Evolutionary conservation across 1,140 invertebrate genomes (phyloP).

Genomic region (Bombus huntii): DNA sequence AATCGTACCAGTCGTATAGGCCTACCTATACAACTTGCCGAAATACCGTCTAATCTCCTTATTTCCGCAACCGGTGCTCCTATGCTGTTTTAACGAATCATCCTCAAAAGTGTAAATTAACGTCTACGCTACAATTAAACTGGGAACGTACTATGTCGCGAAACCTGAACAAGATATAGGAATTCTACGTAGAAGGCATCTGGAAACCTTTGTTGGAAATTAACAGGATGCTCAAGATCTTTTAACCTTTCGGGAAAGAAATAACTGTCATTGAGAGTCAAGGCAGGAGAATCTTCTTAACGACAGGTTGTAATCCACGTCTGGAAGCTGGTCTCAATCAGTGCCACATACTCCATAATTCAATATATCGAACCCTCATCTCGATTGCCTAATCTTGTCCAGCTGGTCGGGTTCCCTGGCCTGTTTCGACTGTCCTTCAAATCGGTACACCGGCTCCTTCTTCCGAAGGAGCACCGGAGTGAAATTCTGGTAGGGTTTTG

Average conservation of each 20-base stretch:
- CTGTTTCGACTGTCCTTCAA: background rate
- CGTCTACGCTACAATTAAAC: background rate
- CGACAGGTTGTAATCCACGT: conserved; percentile 71
- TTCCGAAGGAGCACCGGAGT: conserved; percentile 28
- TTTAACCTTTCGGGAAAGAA: background rate
- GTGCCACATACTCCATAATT: conserved; percentile 73
- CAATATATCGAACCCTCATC: conserved; percentile 75
- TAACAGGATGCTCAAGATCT: conserved; percentile 26
- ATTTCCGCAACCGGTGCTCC: background rate
- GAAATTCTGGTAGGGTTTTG: conserved; percentile 65
- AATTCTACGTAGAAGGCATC: background rate
- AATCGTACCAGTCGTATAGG: background rate
- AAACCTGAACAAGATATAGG: background rate
- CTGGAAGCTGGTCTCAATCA: conserved; percentile 73
- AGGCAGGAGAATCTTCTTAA: conserved; percentile 61
- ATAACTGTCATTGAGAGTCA: conserved; percentile 40
- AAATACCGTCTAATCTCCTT: too few relatives aligned
- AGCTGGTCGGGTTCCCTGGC: conserved; percentile 38
- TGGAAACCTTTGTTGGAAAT: conserved; percentile 5
- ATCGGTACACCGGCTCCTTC: background rate
- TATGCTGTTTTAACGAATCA: background rate
- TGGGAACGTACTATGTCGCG: too few relatives aligned
- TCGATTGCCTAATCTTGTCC: conserved; percentile 43
- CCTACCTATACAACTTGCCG: background rate
- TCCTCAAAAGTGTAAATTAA: background rate